A percentile compares a stretch with the other conserved stretches of the same genome.
These are phyloP conservation scores for Anastrepha ludens DNA, from an alignment of 1,140 invertebrate genomes.

Conservation along the genomic window DNA sequence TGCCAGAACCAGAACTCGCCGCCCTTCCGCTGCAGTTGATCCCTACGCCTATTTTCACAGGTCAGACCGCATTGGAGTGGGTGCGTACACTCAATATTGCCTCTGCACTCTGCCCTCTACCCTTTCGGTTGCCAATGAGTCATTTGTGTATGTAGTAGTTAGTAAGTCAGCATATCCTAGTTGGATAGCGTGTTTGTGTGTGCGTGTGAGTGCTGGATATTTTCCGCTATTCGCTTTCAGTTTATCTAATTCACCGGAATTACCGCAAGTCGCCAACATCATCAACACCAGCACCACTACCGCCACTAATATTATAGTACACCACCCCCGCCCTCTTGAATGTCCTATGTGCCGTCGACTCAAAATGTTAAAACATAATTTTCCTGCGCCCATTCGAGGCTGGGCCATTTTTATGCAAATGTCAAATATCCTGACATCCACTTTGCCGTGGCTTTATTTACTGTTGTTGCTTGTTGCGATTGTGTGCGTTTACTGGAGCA, in stretches of 20 bases:
- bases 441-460: background rate
- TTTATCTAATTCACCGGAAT: background rate
- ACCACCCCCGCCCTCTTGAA: too few species aligned
- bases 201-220: background rate
- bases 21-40: background rate
- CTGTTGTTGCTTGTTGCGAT: background rate
- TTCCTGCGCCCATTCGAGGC: conserved; percentile 1
- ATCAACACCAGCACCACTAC: background rate
- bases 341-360: background rate
- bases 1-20: background rate
- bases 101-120: background rate
- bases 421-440: background rate
- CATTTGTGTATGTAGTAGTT: background rate
- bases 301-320: background rate
- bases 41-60: background rate
- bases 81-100: background rate
- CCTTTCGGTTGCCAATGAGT: background rate
- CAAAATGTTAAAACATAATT: background rate
- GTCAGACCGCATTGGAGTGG: background rate
- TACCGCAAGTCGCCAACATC: background rate
- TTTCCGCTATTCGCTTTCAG: background rate
- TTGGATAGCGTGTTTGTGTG: background rate
- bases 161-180: background rate
- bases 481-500: background rate
- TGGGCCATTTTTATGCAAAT: conserved; percentile 45